These are phyloP conservation scores for Temnothorax curvispinosus DNA, from an alignment of 1,140 invertebrate species.

Conservation along the genomic window DNA sequence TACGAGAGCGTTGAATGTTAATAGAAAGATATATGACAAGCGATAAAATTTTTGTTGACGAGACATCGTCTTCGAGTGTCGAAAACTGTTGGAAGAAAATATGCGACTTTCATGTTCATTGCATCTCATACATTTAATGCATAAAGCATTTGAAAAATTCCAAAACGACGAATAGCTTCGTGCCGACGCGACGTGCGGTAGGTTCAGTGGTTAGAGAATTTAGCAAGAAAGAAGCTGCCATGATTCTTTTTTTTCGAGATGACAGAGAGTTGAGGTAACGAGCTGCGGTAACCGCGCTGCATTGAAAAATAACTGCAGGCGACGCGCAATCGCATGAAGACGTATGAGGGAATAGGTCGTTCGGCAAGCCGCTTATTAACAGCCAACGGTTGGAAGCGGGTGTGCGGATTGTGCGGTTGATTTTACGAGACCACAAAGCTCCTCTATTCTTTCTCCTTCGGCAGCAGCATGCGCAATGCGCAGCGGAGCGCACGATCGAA, in stretches of 20 bases:
- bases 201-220: constrained; percentile 36
- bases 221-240: constrained; percentile 33
- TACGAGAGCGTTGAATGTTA: neutral
- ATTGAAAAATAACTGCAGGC: constrained; percentile 47
- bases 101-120: constrained; percentile 33
- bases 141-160: neutral
- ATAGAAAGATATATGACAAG: neutral
- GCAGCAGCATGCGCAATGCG: neutral
- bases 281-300: constrained; percentile 69
- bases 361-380: constrained; percentile 70
- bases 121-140: constrained; percentile 16
- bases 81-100: neutral
- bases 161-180: constrained; percentile 13
- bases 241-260: constrained; percentile 44
- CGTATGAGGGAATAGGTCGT: constrained; percentile 69
- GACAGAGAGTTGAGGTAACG: constrained; percentile 66
- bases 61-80: neutral
- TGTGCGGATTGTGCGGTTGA: constrained; percentile 67
- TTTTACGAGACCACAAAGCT: constrained; percentile 80
- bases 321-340: constrained; percentile 65
- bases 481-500: neutral
- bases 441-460: constrained; percentile 25
- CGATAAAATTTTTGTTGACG: constrained; percentile 15
- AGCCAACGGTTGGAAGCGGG: constrained; percentile 56
- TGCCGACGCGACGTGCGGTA: neutral